Evolutionary conservation across 2,888 invertebrate genomes (phyloP).

Genomic region (Hartigia nigra): DNA sequence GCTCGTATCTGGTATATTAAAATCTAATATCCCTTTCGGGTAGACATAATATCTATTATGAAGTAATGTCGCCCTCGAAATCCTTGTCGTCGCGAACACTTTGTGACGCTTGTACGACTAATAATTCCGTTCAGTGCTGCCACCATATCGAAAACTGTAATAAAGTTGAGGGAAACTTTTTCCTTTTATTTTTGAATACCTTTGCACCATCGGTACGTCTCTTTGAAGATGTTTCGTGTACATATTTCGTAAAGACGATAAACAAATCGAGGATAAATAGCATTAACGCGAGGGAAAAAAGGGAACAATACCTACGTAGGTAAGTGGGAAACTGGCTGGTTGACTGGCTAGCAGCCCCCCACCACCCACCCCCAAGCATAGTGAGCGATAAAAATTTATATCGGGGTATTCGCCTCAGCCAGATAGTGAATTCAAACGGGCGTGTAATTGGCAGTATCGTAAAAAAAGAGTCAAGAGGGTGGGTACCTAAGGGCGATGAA

Average conservation of each 20-base stretch:
- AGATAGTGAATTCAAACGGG: slow-evolving; percentile 65
- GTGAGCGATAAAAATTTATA: slow-evolving; percentile 60
- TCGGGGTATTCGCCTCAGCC: slow-evolving; percentile 52
- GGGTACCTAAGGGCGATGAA: background rate
- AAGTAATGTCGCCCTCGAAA: slow-evolving; percentile 53
- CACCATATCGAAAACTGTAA: background rate
- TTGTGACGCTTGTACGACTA: slow-evolving; percentile 37
- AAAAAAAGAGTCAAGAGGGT: slow-evolving; percentile 56
- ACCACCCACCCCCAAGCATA: slow-evolving; percentile 13
- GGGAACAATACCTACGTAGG: slow-evolving; percentile 35
- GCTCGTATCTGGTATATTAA: slow-evolving; percentile 52
- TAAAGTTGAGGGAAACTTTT: background rate
- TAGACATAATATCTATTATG: slow-evolving; percentile 55
- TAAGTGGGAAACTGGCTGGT: slow-evolving; percentile 11
- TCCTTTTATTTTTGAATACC: background rate
- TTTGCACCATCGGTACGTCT: background rate
- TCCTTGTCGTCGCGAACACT: slow-evolving; percentile 43
- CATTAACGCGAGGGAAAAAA: slow-evolving; percentile 7
- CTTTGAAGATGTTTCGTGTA: background rate
- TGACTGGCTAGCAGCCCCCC: background rate
- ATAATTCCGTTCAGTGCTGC: background rate
- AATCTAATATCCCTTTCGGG: slow-evolving; percentile 49
- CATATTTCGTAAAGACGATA: background rate
- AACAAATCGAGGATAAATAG: background rate
- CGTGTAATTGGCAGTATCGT: slow-evolving; percentile 67